Evolutionary conservation across 2,797 vertebrate genomes (phyloP), one percentile per base, ranked within the genome.

Genomic region (Myoxocephalus aenaeus): DNA sequence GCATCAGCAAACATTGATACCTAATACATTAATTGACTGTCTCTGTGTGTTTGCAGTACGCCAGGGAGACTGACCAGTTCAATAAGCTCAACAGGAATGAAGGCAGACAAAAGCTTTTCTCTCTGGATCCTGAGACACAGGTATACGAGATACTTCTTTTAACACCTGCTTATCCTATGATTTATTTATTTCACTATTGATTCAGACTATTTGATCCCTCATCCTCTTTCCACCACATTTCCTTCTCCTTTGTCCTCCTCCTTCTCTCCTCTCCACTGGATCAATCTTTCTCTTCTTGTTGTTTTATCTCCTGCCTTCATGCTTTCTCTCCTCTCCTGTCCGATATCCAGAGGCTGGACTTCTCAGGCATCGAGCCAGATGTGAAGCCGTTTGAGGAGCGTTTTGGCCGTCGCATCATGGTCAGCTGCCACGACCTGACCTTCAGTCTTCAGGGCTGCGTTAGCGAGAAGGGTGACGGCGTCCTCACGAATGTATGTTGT

Each of bases 381-480:
- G 95, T 98, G 89, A 98, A 97, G 90, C 97, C 97, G 0, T 99
- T 98, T 32, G 98, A 99, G 92, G 98, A 99, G 75, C 97, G 97
- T 10, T 96, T 96, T 65, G 97, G 97, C 84, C 95, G 96, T 0
- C 97, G 97, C 15, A 93, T 99, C 1, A 72, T 97, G 89, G 96
- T 98, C 84, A 96, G 94, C 87, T 99, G 98, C 90, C 97, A 98
- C 22, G 95, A 98, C 84, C 94, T 99, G 88, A 95, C 95, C 77
- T 98, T 99, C 92, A 96, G 95, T 85, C 95, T 99, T 57, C 96
- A 98, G 12, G 96, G 96, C 85, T 97, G 96, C 50, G 89, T 98
- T 40, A 96, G 89, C 1, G 97, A 99, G 82, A 96, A 94, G 68
- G 82, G 90, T 0, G 96, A 97, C 65, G 96, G 94, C 40, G 91